Percentiles rank a stretch among this genome's conserved stretches.
These are phyloP conservation scores for Archivesica marissinica DNA, from an alignment of 1,140 invertebrate genomes.

Conservation along the genomic window DNA sequence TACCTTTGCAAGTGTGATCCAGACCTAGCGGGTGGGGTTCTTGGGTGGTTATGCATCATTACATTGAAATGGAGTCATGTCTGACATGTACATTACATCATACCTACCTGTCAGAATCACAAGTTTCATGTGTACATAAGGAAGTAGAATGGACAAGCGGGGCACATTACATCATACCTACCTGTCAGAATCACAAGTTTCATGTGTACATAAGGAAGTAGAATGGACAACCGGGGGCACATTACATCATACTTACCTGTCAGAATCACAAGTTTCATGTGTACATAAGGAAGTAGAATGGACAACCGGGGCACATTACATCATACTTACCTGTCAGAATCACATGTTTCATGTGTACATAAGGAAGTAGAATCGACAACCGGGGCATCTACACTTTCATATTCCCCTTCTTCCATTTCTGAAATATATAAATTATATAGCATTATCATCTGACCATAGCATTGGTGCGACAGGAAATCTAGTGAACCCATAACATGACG, in stretches of 20 bases:
- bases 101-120: too few relatives aligned
- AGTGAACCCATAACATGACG: too few relatives aligned
- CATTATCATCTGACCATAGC: too few relatives aligned
- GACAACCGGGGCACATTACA: not conserved
- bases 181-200: slow-evolving; percentile 29
- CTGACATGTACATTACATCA: too few relatives aligned
- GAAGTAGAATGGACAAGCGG: not conserved
- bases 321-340: slow-evolving; percentile 39
- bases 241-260: too few relatives aligned
- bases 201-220: slow-evolving; percentile 31
- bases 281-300: not conserved
- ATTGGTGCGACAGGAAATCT: too few relatives aligned
- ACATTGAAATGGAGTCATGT: too few relatives aligned
- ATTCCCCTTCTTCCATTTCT: slow-evolving; percentile 26
- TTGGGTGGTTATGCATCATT: too few relatives aligned
- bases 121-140: too few relatives aligned
- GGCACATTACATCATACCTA: not conserved
- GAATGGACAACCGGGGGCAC: slow-evolving; percentile 33
- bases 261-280: too few relatives aligned
- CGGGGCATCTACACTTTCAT: not conserved
- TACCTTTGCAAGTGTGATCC: too few relatives aligned
- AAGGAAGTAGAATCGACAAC: slow-evolving; percentile 53
- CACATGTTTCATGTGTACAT: not conserved
- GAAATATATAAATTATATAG: slow-evolving; percentile 11
- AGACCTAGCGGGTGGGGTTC: too few relatives aligned